These are phyloP conservation scores for Euphonia xanthogaster DNA, from an alignment of 2,797 vertebrate species.

Conservation along the genomic window DNA sequence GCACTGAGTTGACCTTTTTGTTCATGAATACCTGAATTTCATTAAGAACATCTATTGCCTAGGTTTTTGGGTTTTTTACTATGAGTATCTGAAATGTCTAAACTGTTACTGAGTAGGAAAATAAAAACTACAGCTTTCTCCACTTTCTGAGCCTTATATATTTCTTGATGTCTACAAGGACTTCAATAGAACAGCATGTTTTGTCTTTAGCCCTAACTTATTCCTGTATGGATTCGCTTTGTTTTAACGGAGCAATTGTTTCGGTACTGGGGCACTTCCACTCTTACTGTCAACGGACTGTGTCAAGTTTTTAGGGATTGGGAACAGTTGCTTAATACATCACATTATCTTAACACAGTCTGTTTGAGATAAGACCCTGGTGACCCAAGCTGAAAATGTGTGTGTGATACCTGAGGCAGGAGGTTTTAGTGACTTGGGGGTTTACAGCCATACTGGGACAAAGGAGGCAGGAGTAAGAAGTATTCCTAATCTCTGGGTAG, in stretches of 20 bases:
- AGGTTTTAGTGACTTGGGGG: neutral
- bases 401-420: neutral
- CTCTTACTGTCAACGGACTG: neutral
- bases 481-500: neutral
- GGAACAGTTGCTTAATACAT: neutral
- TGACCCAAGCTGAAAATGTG: neutral
- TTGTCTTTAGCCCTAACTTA: constrained; percentile 54
- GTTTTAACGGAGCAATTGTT: constrained; percentile 29
- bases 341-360: neutral
- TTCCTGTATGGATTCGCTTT: neutral
- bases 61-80: neutral
- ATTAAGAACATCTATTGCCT: neutral
- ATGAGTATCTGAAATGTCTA: neutral
- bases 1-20: neutral
- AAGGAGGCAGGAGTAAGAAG: neutral
- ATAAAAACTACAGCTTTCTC: neutral
- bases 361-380: neutral
- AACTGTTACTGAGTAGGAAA: neutral
- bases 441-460: neutral
- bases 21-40: neutral
- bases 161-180: constrained; percentile 2
- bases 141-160: neutral
- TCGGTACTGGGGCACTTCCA: neutral
- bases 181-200: constrained; percentile 33
- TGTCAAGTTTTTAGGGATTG: neutral